Conservation (phyloP, 2,797 vertebrate genomes). For the Rhinatrema bivittatum region DNA sequence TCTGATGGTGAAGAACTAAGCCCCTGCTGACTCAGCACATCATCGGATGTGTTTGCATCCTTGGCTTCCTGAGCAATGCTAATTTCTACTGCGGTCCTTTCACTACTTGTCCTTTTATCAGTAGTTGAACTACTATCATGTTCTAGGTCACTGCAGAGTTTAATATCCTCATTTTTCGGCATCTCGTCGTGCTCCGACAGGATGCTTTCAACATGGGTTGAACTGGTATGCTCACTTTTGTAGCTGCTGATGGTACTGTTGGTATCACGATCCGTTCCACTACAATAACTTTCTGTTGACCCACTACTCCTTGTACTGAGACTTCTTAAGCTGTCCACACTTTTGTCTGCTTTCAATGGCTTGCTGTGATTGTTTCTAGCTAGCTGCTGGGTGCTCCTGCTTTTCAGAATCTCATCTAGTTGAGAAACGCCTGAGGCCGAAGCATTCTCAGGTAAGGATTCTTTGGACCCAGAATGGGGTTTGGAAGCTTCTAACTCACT, state of each 20-base stretch:
- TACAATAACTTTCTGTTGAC: conserved; percentile 95
- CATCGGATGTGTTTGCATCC: conserved; percentile 34
- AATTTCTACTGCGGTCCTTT: conserved; percentile 47
- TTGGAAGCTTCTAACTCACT: conserved; percentile 86
- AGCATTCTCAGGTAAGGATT: conserved; percentile 63
- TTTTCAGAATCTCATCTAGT: conserved; percentile 61
- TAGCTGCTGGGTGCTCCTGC: conserved; percentile 51
- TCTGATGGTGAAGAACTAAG: conserved; percentile 72
- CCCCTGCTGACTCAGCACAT: conserved; percentile 46
- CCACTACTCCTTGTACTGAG: conserved; percentile 91
- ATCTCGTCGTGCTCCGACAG: conserved; percentile 71
- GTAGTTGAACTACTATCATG: conserved; percentile 43
- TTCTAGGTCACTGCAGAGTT: conserved; percentile 48
- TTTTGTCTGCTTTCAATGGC: conserved; percentile 74
- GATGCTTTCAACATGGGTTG: conserved; percentile 89
- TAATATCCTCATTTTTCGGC: conserved; percentile 66
- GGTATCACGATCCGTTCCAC: conserved; percentile 90
- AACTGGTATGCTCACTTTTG: conserved; percentile 92
- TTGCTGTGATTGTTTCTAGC: conserved; percentile 56
- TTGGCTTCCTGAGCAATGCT: conserved; percentile 36
- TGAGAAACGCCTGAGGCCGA: conserved; percentile 80
- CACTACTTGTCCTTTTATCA: conserved; percentile 54
- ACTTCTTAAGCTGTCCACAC: conserved; percentile 86
- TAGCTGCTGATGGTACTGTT: conserved; percentile 95
- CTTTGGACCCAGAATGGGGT: conserved; percentile 62